phyloP scores from a whole-genome alignment of 2,113 vertebrate species.

The Gobio gobio region DNA sequence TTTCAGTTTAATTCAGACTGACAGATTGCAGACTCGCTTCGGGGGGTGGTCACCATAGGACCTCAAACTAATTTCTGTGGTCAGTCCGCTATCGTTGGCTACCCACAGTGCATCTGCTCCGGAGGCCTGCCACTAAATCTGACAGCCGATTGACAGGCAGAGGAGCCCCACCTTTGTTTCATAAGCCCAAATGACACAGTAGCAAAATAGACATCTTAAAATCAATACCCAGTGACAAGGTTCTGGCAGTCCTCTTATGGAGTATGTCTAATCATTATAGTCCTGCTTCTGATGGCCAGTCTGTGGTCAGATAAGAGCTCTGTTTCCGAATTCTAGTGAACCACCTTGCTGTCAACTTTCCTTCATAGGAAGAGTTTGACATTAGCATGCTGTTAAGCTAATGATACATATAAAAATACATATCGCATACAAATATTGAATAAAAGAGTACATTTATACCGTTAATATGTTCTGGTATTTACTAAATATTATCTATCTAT shows the following conservation, averaged over 20 bases:
- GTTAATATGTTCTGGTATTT: not conserved
- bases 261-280: slow-evolving; percentile 25
- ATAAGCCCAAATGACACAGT: slow-evolving; percentile 34
- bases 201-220: slow-evolving; percentile 42
- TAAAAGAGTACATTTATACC: not conserved
- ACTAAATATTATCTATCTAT: not conserved
- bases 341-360: not conserved
- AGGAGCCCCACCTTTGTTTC: slow-evolving; percentile 21
- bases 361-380: slow-evolving; percentile 5
- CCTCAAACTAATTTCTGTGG: slow-evolving; percentile 16
- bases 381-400: slow-evolving; percentile 4
- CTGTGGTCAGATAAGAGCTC: slow-evolving; percentile 28
- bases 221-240: slow-evolving; percentile 21
- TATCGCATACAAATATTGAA: not conserved
- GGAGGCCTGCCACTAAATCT: slow-evolving; percentile 24
- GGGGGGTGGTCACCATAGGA: not conserved
- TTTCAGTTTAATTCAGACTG: slow-evolving; percentile 7
- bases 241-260: not conserved
- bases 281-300: slow-evolving; percentile 25
- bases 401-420: not conserved
- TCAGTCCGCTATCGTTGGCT: slow-evolving; percentile 9
- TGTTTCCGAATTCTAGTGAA: not conserved
- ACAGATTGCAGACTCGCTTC: slow-evolving; percentile 3
- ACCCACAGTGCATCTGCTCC: slow-evolving; percentile 32
- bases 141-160: slow-evolving; percentile 36